Base-by-base conservation (phyloP, 1,140 invertebrate genomes). In the Steinernema khuongi region DNA sequence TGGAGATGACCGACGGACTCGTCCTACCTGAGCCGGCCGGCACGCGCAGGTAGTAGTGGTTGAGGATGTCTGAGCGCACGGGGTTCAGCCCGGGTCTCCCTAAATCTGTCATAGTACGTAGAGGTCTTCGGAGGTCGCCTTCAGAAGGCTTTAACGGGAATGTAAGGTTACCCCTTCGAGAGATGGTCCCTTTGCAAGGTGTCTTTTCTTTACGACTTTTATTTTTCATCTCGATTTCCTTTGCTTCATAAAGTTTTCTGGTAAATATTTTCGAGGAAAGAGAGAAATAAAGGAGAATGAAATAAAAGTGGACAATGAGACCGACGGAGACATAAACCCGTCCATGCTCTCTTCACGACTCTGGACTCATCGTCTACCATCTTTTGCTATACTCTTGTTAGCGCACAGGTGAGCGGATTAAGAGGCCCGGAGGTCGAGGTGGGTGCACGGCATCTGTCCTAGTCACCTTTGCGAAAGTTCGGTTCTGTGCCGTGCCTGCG, bases 1-100 rank as follows among this genome's bases (percentile, higher is more conserved):
- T 78, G 7, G 68, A 71, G 18, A 69, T 72, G n/a, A 78, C 76
- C 0, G 77, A 78, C 31, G 77, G 77, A 43, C 60, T 69, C n/a
- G 77, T 74, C 4, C 77, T 41, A 28, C 77, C 76, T 1, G 74
- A 67, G 32, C 44, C 73, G 14, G 66, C 75, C 0, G 76, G 76
- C 1, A 77, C 76, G n/a, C 76, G 76, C 1, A 77, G 76, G 31
- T 77, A 77, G 70, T 73, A 74, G 74, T 76, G 73, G 76, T 41
- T 72, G 75, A 77, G 74, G 29, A 66, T 43, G 66, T 73, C 76
- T 68, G 33, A 60, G 19, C 1, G 76, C 32, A 26, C 44, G 41
- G 36, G 50, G 28, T 68, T 60, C 14, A 60, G 50, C 2, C 50
- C 50, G 26, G 50, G 50, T 60, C 50, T 60, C 19, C 50, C 50